A percentile compares a stretch with the other conserved stretches of the same genome.
Conservation (phyloP, 35 echinoderm and acorn worm genomes). For the Lytechinus variegatus region DNA sequence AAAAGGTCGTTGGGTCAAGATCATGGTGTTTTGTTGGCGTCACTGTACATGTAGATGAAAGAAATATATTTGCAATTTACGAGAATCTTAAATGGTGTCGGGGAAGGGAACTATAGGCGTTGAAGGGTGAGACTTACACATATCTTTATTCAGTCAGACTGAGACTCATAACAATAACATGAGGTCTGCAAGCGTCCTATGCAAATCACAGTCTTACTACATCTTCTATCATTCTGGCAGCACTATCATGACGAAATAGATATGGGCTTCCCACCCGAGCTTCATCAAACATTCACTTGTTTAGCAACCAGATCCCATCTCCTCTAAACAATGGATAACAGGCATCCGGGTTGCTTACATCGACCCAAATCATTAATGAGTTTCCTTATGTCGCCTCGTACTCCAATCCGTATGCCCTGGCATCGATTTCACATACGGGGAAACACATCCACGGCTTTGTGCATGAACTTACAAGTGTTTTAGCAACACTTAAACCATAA, state of each 20-base stretch:
- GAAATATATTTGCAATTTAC: too few relatives aligned
- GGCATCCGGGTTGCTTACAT: not conserved
- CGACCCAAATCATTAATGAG: not conserved
- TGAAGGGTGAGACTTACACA: not conserved
- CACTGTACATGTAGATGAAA: too few relatives aligned
- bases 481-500: not conserved
- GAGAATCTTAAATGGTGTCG: too few relatives aligned
- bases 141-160: not conserved
- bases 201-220: not conserved
- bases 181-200: not conserved
- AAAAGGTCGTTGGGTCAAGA: too few relatives aligned
- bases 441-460: not conserved
- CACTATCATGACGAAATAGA: not conserved
- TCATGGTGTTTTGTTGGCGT: too few relatives aligned
- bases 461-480: not conserved
- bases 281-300: constrained; percentile 4
- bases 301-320: not conserved
- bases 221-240: too few relatives aligned
- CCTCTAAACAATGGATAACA: not conserved
- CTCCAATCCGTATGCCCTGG: not conserved
- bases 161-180: not conserved
- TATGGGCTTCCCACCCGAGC: not conserved
- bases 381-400: not conserved
- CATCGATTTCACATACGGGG: not conserved
- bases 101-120: not conserved